phyloP scores from a whole-genome alignment of 2,888 invertebrate species.

The Lydus trimaculatus region DNA sequence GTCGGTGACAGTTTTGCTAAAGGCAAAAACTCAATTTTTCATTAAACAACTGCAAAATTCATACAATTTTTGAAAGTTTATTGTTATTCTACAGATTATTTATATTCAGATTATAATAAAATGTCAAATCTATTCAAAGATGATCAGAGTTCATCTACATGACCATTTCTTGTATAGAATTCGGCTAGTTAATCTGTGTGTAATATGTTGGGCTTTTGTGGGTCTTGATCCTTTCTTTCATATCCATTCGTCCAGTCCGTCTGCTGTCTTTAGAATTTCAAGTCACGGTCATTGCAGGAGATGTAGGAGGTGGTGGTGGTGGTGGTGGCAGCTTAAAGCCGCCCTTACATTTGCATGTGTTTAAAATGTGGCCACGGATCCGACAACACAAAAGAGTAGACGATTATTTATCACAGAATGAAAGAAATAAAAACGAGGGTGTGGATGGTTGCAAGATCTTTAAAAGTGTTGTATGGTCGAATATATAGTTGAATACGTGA shows the following conservation, averaged over 20 bases:
- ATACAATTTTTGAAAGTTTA: neutral
- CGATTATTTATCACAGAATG: constrained; percentile 58
- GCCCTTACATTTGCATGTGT: constrained; percentile 58
- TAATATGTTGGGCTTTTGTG: constrained; percentile 6
- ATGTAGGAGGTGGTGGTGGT: constrained; percentile 38
- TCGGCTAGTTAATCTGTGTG: neutral
- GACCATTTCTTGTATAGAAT: neutral
- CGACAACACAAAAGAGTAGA: constrained; percentile 57
- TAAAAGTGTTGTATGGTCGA: constrained; percentile 31
- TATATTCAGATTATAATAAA: neutral
- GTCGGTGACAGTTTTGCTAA: constrained; percentile 41
- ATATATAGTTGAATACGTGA: constrained; percentile 53
- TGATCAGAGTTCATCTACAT: neutral
- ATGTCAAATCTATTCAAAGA: neutral
- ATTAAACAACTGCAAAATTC: neutral
- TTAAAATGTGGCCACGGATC: constrained; percentile 59
- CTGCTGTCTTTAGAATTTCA: constrained; percentile 55
- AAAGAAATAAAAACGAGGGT: constrained; percentile 32
- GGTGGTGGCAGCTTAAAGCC: neutral
- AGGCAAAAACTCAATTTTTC: constrained; percentile 39
- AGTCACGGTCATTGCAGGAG: constrained; percentile 59
- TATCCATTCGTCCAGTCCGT: constrained; percentile 39
- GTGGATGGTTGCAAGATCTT: constrained; percentile 50
- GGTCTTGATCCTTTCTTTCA: constrained; percentile 34
- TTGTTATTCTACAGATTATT: neutral